Evolutionary conservation across 2,113 vertebrate genomes (phyloP), one percentile per base, ranked within the genome.

Genomic region (Bolborhynchus lineola): DNA sequence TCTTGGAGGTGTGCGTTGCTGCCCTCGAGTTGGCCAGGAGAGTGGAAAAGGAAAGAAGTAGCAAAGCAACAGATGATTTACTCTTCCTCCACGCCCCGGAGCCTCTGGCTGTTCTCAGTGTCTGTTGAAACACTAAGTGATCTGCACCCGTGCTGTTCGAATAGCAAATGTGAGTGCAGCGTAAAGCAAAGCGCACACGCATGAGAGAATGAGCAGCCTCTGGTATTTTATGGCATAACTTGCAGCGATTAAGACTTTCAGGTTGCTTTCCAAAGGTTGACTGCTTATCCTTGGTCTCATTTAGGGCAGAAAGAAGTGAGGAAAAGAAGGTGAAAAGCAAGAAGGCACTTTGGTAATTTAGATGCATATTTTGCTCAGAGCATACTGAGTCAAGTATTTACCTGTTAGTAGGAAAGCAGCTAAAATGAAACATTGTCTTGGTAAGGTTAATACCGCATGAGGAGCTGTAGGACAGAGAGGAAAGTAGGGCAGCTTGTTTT

Each of bases 401-500:
- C 75, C 95, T 96, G 92, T 82, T 90, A 52, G 70, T 65, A 64
- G 76, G 85, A 74, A 87, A 74, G 83, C 10, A 0, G 77, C 82
- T 91, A 21, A 95, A 94, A 49, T 75, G 78, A 84, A 86, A 72
- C 68, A 62, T 28, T 47, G 52, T 83, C 70, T 83, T 57, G 60
- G 28, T 63, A 71, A 63, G 67, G 53, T 70, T 86, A 89, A 35
- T 60, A 49, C 81, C 29, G 3, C 5, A 3, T 81, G 71, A 77
- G 75, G 84, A 88, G 62, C 80, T 49, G 62, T 64, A 50, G 86
- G 93, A 76, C 1, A 0, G 42, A 49, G 68, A 86, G 82, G 88
- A 76, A 96, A 96, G 82, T 28, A 92, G 93, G 47, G 72, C 91
- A 83, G 96, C 95, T 96, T 93, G 91, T 88, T 97, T 86, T 91